These are phyloP conservation scores for Rostratula benghalensis DNA, from an alignment of 2,113 vertebrate species.

Conservation along the genomic window DNA sequence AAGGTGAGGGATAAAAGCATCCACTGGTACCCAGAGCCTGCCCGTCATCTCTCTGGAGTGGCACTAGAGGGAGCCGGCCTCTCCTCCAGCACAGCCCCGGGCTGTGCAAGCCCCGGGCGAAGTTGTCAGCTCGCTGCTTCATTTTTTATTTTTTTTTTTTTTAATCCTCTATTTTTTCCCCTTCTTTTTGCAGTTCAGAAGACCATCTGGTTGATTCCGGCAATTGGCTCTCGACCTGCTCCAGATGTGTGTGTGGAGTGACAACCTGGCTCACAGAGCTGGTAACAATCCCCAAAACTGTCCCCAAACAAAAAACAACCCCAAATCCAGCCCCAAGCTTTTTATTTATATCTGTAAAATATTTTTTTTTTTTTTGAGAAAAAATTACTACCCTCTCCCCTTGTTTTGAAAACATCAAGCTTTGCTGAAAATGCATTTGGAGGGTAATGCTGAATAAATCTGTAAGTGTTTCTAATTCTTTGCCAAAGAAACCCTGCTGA, in stretches of 20 bases:
- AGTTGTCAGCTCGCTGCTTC: accelerated
- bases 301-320: not conserved
- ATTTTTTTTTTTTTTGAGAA: not conserved
- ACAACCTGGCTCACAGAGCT: accelerated
- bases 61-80: constrained; percentile 14
- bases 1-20: accelerated
- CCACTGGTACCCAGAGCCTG: not conserved
- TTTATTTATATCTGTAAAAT: not conserved
- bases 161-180: accelerated
- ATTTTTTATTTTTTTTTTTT: too few species aligned
- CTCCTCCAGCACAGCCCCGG: not conserved
- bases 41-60: not conserved
- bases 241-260: not conserved
- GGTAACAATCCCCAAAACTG: too few species aligned
- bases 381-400: accelerated
- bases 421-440: not conserved
- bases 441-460: not conserved
- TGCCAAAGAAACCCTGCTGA: not conserved
- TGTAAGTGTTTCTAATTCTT: not conserved
- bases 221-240: not conserved
- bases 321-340: too few species aligned
- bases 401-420: not conserved
- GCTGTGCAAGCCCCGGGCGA: not conserved
- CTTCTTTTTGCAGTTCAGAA: not conserved
- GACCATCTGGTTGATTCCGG: not conserved